Percentiles rank a stretch among this genome's conserved stretches.
phyloP scores from a whole-genome alignment of 2,113 vertebrate genomes.

The Artemisiospiza belli region DNA sequence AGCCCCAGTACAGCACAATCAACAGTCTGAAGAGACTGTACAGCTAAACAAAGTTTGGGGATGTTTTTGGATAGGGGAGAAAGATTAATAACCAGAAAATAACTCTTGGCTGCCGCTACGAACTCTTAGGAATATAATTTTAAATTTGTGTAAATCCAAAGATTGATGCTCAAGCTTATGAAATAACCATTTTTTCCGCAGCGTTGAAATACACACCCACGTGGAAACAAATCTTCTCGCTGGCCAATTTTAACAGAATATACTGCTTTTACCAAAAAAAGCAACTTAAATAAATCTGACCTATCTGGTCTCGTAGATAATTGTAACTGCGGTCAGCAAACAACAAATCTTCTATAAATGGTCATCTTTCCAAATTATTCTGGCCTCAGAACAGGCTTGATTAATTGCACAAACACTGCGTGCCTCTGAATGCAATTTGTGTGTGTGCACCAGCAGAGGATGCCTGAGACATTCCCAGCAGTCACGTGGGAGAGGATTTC shows the following conservation, averaged over 20 bases:
- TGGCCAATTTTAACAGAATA: not conserved
- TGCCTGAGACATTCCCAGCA: not conserved
- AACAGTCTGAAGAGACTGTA: conserved; percentile 54
- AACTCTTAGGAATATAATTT: conserved; percentile 59
- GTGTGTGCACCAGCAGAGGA: not conserved
- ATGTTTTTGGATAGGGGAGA: conserved; percentile 54
- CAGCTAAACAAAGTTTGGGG: conserved; percentile 63
- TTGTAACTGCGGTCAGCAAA: conserved; percentile 12
- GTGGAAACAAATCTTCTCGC: conserved; percentile 25
- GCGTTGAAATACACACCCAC: conserved; percentile 34
- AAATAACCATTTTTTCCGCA: conserved; percentile 39
- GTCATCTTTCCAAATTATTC: conserved; percentile 44
- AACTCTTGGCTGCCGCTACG: conserved; percentile 60
- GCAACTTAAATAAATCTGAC: conserved; percentile 40
- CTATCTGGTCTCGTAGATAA: not conserved
- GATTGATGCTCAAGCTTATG: conserved; percentile 45
- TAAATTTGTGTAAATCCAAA: conserved; percentile 56
- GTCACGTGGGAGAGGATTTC: not conserved
- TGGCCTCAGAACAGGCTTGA: not conserved
- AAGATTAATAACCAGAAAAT: conserved; percentile 74
- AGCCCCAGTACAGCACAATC: conserved; percentile 37
- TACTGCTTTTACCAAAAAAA: conserved; percentile 29
- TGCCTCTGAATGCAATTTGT: conserved; percentile 1
- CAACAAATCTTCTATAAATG: conserved; percentile 64
- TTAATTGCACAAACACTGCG: not conserved